phyloP scores from a whole-genome alignment of 1,140 invertebrate species.

The Magallana ariakensis region DNA sequence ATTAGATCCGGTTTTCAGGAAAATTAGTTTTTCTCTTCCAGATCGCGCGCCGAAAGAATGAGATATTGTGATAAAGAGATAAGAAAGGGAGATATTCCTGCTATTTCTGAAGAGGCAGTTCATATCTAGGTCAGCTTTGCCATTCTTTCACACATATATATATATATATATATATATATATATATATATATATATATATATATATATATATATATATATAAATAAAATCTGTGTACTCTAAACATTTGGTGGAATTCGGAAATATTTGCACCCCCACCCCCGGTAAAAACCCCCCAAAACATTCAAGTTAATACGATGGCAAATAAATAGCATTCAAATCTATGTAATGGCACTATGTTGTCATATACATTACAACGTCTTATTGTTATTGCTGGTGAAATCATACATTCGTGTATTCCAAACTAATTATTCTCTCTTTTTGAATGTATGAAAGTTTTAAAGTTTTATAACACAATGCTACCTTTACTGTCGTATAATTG shows the following conservation, averaged over 20 bases:
- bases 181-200: too few species aligned
- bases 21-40: conserved; percentile 8
- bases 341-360: too few species aligned
- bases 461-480: too few species aligned
- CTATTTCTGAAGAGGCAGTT: not conserved
- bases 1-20: not conserved
- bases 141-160: not conserved
- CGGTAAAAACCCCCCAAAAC: not conserved
- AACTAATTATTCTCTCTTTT: too few species aligned
- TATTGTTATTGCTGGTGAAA: too few species aligned
- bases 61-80: conserved; percentile 17
- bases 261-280: too few species aligned
- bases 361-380: too few species aligned
- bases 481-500: too few species aligned
- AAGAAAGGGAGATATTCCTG: not conserved
- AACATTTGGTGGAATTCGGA: not conserved
- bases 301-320: too few species aligned
- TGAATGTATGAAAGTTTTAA: too few species aligned
- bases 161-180: not conserved
- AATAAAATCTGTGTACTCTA: not conserved
- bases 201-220: not conserved
- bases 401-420: too few species aligned
- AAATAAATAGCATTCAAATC: too few species aligned
- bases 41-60: conserved; percentile 1
- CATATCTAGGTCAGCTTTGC: not conserved